Evolutionary conservation across 2,888 invertebrate genomes (phyloP).

Genomic region (Hedya salicella): DNA sequence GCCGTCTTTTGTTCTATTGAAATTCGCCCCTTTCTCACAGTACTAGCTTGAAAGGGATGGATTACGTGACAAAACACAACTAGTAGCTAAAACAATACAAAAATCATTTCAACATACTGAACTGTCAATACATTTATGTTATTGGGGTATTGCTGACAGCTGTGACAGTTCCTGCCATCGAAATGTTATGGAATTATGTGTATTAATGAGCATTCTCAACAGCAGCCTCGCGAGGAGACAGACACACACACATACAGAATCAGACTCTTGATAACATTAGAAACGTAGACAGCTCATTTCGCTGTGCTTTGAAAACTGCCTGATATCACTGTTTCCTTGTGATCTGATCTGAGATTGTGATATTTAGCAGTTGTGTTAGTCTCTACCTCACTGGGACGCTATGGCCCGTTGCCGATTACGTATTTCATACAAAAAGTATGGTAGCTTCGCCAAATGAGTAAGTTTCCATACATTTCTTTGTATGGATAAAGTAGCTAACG

Average conservation of each 20-base stretch:
- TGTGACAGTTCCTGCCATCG: neutral
- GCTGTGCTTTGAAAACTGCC: neutral
- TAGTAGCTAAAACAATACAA: neutral
- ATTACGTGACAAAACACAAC: neutral
- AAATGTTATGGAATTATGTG: constrained; percentile 9
- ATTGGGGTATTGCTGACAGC: too few species aligned
- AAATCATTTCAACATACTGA: neutral
- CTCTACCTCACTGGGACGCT: too few species aligned
- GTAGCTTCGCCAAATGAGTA: too few species aligned
- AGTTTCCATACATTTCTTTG: too few species aligned
- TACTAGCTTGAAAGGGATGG: too few species aligned
- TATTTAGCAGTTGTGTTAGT: neutral
- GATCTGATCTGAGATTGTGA: too few species aligned
- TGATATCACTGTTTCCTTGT: neutral
- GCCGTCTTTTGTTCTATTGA: too few species aligned
- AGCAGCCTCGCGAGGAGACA: constrained; percentile 23
- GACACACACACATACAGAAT: constrained; percentile 6
- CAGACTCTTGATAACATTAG: constrained; percentile 4
- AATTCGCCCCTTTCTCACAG: too few species aligned
- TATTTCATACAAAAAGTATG: too few species aligned
- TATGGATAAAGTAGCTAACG: too few species aligned
- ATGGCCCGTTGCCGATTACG: too few species aligned
- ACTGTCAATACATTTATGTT: neutral
- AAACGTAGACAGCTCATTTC: neutral
- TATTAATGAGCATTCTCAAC: constrained; percentile 23